Conservation (phyloP, 92 coral and sea anemone species). For the Galaxea fascicularis region DNA sequence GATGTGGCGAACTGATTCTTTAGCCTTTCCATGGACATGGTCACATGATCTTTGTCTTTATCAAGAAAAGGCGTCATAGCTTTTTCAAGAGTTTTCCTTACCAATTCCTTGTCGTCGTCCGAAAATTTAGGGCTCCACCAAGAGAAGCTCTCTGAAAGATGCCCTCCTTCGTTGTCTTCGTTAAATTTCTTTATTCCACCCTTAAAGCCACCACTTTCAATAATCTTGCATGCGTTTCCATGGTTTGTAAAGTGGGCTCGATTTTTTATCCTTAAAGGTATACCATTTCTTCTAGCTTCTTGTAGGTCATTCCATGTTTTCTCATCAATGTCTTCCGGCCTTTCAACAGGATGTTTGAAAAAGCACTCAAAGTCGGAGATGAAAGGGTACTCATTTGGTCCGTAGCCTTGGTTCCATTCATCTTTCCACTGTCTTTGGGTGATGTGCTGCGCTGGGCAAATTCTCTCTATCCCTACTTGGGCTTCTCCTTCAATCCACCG, state of each 20-base stretch:
- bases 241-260: conserved; percentile 24
- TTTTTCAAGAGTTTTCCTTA: background rate
- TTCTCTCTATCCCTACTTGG: background rate
- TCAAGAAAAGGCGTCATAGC: conserved; percentile 30
- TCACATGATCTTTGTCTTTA: background rate
- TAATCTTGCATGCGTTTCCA: background rate
- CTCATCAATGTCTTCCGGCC: background rate
- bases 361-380: conserved; percentile 38
- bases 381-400: background rate
- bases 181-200: conserved; percentile 19
- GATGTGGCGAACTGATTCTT: conserved; percentile 28
- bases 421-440: conserved; percentile 11
- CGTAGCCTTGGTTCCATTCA: conserved; percentile 15
- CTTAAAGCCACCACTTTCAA: background rate
- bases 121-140: conserved; percentile 47
- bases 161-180: background rate
- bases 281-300: background rate
- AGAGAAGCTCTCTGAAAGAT: conserved; percentile 4
- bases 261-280: background rate
- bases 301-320: background rate
- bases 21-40: background rate
- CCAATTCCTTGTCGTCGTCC: background rate
- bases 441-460: conserved; percentile 18
- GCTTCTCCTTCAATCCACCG: conserved; percentile 28
- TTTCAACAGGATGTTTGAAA: conserved; percentile 21